Percentiles rank a stretch among this genome's conserved stretches.
phyloP scores from a whole-genome alignment of 2,888 invertebrate species.

The Alsophila aescularia region DNA sequence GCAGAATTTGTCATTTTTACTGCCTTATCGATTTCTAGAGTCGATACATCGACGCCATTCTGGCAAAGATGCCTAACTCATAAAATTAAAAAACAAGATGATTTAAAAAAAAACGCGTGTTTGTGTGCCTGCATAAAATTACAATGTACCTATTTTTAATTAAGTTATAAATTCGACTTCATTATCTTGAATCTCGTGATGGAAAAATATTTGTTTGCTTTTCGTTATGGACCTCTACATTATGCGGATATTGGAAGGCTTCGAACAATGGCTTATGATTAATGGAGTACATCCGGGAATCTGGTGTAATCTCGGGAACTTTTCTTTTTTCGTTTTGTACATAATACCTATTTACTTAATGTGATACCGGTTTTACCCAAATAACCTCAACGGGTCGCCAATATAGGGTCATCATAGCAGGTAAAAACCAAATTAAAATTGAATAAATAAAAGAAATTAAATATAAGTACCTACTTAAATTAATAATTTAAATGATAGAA shows the following conservation, averaged over 20 bases:
- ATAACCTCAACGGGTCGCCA: conserved; percentile 1
- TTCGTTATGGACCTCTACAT: conserved; percentile 28
- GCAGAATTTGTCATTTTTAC: too few species aligned
- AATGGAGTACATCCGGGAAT: conserved; percentile 33
- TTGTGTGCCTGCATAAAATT: not conserved
- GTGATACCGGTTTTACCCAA: conserved; percentile 9
- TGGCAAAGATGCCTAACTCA: not conserved
- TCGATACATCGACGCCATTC: not conserved
- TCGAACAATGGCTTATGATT: conserved; percentile 39
- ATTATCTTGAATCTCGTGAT: conserved; percentile 35
- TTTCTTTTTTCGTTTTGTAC: conserved; percentile 17
- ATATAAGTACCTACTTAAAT: too few species aligned
- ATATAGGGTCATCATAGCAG: conserved; percentile 9
- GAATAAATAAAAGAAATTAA: too few species aligned
- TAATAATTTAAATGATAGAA: too few species aligned
- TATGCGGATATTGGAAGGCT: conserved; percentile 26
- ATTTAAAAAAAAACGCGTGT: not conserved
- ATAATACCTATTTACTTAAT: conserved; percentile 18
- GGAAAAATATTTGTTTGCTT: conserved; percentile 28
- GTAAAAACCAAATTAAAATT: not conserved
- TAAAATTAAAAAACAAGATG: not conserved
- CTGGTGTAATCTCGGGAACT: conserved; percentile 20
- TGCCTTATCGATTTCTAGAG: not conserved
- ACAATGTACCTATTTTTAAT: conserved; percentile 2
- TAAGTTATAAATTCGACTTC: conserved; percentile 26